Conservation (phyloP, 2,113 vertebrate species). For the Alouatta palliata region DNA sequence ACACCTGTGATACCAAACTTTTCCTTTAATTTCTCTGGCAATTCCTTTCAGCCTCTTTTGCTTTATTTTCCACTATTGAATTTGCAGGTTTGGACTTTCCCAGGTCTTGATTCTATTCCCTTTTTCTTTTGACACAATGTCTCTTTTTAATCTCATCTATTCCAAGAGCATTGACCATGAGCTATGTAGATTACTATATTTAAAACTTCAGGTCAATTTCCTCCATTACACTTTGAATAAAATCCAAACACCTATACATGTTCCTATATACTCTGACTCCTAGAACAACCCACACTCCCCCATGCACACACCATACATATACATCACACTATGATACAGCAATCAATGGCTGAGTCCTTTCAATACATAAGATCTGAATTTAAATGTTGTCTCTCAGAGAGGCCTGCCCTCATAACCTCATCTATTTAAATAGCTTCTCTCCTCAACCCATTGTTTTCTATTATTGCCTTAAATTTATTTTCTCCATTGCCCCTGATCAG, state of each 20-base stretch:
- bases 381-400: background rate
- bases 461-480: background rate
- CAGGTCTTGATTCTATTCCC: background rate
- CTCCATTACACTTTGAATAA: background rate
- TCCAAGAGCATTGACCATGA: background rate
- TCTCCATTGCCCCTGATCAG: background rate
- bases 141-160: background rate
- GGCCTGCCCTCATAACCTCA: background rate
- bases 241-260: background rate
- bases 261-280: background rate
- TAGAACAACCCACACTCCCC: background rate
- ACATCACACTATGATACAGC: background rate
- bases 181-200: background rate
- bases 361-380: background rate
- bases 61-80: background rate
- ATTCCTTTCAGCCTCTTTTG: background rate
- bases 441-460: background rate
- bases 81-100: background rate
- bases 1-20: background rate
- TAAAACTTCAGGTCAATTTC: background rate
- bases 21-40: background rate
- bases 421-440: background rate
- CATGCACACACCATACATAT: background rate
- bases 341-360: background rate
- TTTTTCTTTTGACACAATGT: constrained; percentile 5